These are phyloP conservation scores for Hyaena hyaena DNA, from an alignment of 2,113 vertebrate species.

Conservation along the genomic window DNA sequence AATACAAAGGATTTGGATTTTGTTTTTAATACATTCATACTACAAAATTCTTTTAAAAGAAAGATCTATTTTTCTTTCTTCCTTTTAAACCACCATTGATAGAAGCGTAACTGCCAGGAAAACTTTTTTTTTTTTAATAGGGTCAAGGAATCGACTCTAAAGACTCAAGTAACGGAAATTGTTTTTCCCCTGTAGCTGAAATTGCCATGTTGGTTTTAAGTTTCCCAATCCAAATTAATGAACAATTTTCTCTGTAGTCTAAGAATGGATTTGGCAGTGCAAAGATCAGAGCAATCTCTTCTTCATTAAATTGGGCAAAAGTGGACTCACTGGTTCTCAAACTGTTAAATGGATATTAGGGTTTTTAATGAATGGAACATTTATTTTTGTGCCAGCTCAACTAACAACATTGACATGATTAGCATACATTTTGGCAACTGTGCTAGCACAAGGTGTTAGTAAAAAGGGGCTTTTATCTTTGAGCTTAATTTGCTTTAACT, in stretches of 20 bases:
- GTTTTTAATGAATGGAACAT: conserved; percentile 86
- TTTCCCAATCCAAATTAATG: conserved; percentile 76
- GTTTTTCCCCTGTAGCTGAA: conserved; percentile 57
- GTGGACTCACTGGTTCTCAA: conserved; percentile 72
- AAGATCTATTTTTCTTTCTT: not conserved
- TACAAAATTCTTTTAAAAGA: not conserved
- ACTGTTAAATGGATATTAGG: conserved; percentile 84
- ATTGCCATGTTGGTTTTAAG: conserved; percentile 77
- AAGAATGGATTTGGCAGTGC: conserved; percentile 67
- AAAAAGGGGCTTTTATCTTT: conserved; percentile 85
- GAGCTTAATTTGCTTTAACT: conserved; percentile 79
- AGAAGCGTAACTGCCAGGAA: not conserved
- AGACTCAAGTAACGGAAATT: conserved; percentile 49
- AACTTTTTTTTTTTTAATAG: not conserved
- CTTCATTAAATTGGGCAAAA: conserved; percentile 82
- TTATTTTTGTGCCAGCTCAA: conserved; percentile 88
- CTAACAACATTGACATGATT: conserved; percentile 84
- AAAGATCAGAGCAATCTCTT: conserved; percentile 80
- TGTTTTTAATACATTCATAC: not conserved
- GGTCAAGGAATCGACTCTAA: not conserved
- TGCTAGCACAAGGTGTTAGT: conserved; percentile 82
- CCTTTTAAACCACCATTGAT: not conserved
- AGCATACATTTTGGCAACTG: conserved; percentile 86
- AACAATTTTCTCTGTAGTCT: conserved; percentile 70
- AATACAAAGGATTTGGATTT: not conserved